A percentile compares a stretch with the other conserved stretches of the same genome.
These are phyloP conservation scores for Calameuta pallipes DNA, from an alignment of 2,888 invertebrate genomes.

Conservation along the genomic window DNA sequence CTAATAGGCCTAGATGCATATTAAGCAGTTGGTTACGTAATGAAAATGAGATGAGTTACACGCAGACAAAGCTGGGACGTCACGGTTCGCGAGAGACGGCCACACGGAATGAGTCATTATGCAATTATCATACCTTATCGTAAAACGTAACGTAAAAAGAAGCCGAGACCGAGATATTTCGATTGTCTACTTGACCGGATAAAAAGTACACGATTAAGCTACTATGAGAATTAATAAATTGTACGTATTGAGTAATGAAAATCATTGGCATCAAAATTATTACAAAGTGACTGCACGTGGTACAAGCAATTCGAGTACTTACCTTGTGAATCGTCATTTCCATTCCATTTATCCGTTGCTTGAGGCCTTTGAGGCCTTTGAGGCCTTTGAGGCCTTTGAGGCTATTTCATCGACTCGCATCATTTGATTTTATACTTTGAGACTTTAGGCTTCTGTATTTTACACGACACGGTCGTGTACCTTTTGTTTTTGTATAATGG, in stretches of 20 bases:
- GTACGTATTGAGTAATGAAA: too few relatives aligned
- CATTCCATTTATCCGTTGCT: neutral
- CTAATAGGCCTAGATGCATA: slow-evolving; percentile 40
- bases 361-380: neutral
- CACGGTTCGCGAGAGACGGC: slow-evolving; percentile 45
- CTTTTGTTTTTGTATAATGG: neutral
- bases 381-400: neutral
- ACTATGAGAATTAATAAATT: neutral
- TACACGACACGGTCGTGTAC: too few relatives aligned
- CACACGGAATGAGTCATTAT: slow-evolving; percentile 50
- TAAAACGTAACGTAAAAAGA: neutral
- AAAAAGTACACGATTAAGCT: neutral
- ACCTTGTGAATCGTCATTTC: neutral
- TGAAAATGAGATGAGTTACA: slow-evolving; percentile 49
- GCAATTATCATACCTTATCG: slow-evolving; percentile 30
- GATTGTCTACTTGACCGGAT: neutral
- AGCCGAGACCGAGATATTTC: neutral
- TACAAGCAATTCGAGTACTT: neutral
- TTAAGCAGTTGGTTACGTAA: slow-evolving; percentile 47
- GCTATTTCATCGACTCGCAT: neutral
- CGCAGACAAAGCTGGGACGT: slow-evolving; percentile 53
- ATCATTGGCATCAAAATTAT: too few relatives aligned
- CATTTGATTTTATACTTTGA: neutral
- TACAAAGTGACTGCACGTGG: neutral
- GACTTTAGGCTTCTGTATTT: neutral